Evolutionary conservation across 2,888 invertebrate genomes (phyloP).

Genomic region (Coleophora flavipennella): DNA sequence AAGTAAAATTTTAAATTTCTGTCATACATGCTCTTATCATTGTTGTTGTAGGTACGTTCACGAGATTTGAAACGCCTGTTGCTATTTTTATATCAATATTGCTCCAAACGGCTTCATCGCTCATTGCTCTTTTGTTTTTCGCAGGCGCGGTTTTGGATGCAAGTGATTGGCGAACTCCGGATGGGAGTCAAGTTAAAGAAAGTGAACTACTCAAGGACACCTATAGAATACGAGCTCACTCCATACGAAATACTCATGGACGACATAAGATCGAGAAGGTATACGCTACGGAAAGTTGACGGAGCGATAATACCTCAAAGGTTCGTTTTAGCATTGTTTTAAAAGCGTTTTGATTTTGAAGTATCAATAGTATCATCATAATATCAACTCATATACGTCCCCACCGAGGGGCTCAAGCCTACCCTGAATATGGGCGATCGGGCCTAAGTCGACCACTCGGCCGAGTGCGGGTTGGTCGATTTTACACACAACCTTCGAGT

Average conservation of each 20-base stretch:
- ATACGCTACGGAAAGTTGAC: constrained; percentile 90
- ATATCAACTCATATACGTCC: too few relatives aligned
- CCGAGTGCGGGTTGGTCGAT: too few relatives aligned
- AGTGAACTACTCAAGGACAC: constrained; percentile 80
- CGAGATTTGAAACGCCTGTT: constrained; percentile 21
- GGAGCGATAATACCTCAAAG: constrained; percentile 81
- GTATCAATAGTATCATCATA: not conserved
- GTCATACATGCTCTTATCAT: too few relatives aligned
- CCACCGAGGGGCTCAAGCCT: too few relatives aligned
- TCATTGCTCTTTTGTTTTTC: constrained; percentile 25
- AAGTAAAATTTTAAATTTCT: too few relatives aligned
- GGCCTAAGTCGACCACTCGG: too few relatives aligned
- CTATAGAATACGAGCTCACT: constrained; percentile 93
- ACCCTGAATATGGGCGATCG: too few relatives aligned
- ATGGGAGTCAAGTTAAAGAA: constrained; percentile 95
- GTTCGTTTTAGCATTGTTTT: too few relatives aligned
- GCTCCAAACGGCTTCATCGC: constrained; percentile 9
- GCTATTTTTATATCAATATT: constrained; percentile 29
- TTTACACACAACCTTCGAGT: too few relatives aligned
- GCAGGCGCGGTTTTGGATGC: constrained; percentile 95
- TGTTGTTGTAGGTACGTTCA: too few relatives aligned
- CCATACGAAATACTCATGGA: constrained; percentile 98
- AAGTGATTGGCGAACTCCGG: constrained; percentile 93
- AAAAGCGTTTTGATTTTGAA: not conserved
- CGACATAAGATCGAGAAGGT: constrained; percentile 92